phyloP scores from a whole-genome alignment of 2,113 vertebrate genomes.

The Tichodroma muraria region DNA sequence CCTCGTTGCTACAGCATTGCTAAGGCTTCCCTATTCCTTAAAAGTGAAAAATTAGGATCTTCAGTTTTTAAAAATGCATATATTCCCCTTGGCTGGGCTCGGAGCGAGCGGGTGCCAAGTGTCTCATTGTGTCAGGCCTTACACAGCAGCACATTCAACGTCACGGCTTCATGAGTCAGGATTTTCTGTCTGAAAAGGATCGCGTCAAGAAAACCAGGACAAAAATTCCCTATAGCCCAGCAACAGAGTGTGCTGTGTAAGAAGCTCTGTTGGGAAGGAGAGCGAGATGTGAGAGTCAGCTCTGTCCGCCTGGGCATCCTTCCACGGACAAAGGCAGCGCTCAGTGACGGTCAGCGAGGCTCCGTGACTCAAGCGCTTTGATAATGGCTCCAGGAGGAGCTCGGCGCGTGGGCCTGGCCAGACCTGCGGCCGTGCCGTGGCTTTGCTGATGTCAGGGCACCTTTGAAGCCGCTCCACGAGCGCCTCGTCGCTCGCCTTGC shows the following conservation, averaged over 20 bases:
- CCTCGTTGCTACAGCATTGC: constrained; percentile 23
- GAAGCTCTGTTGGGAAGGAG: background rate
- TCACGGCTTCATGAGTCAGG: constrained; percentile 73
- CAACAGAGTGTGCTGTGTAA: constrained; percentile 23
- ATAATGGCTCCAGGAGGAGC: background rate
- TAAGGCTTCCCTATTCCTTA: constrained; percentile 20
- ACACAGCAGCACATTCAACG: constrained; percentile 37
- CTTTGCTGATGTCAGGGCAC: constrained; percentile 7
- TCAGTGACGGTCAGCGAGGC: constrained; percentile 11
- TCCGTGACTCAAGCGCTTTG: constrained; percentile 48
- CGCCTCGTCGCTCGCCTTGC: background rate
- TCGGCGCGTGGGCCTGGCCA: background rate
- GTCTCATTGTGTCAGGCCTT: constrained; percentile 56
- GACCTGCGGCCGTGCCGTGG: background rate
- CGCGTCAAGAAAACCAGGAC: constrained; percentile 61
- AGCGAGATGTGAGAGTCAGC: background rate
- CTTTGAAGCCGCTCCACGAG: constrained; percentile 54
- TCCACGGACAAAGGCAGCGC: constrained; percentile 62
- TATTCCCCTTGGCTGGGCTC: background rate
- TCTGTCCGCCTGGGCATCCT: constrained; percentile 16
- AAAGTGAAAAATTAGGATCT: background rate
- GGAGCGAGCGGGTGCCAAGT: background rate
- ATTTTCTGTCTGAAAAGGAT: constrained; percentile 61
- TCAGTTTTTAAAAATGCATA: background rate
- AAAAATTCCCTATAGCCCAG: constrained; percentile 62